A percentile compares a stretch with the other conserved stretches of the same genome.
Evolutionary conservation across 2,888 invertebrate species (phyloP).

Genomic region (Orthosia gothica): DNA sequence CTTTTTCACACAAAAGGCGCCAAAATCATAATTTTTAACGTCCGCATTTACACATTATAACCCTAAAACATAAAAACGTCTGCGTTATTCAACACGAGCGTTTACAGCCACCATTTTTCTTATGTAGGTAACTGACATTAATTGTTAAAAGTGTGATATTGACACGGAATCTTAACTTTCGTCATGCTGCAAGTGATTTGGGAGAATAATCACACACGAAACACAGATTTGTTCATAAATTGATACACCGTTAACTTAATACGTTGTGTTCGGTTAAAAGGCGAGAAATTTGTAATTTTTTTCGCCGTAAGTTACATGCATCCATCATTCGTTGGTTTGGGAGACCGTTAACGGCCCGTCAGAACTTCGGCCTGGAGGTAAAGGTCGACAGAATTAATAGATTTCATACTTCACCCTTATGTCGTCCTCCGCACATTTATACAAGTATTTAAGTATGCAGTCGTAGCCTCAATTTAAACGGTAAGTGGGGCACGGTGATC

Average conservation of each 20-base stretch:
- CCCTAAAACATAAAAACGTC: conserved; percentile 55
- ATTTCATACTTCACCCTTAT: conserved; percentile 61
- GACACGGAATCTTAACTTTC: conserved; percentile 68
- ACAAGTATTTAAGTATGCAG: conserved; percentile 34
- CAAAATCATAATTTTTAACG: conserved; percentile 54
- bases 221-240: conserved; percentile 78
- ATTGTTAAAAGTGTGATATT: conserved; percentile 66
- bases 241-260: conserved; percentile 85
- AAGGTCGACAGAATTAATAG: conserved; percentile 69
- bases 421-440: conserved; percentile 27
- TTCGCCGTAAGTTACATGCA: conserved; percentile 71
- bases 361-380: conserved; percentile 62
- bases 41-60: conserved; percentile 45
- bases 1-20: conserved; percentile 52
- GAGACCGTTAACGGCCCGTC: conserved; percentile 72
- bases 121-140: conserved; percentile 65
- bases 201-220: conserved; percentile 70
- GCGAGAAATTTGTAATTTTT: conserved; percentile 88
- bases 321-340: conserved; percentile 71
- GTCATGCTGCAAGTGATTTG: conserved; percentile 72
- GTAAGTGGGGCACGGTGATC: conserved; percentile 34
- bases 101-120: conserved; percentile 52
- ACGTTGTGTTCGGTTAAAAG: conserved; percentile 81
- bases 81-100: conserved; percentile 53
- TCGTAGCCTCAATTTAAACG: conserved; percentile 26